Percentiles rank a stretch among this genome's conserved stretches.
Conservation (phyloP, 1,140 invertebrate species). For the Zophobas atratus region DNA sequence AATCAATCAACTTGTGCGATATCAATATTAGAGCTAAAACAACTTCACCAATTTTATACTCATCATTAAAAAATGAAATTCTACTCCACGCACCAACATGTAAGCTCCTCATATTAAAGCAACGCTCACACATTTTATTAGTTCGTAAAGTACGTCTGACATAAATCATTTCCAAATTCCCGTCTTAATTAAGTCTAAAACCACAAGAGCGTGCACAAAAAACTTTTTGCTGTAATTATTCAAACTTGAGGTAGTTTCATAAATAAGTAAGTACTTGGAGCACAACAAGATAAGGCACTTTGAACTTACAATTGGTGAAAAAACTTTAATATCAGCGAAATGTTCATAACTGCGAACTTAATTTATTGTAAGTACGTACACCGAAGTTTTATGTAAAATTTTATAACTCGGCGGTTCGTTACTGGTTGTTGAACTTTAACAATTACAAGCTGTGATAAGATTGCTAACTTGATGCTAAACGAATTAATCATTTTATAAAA, state of each 20-base stretch:
- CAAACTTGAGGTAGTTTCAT: slow-evolving; percentile 26
- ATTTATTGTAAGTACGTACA: no score
- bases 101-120: slow-evolving; percentile 20
- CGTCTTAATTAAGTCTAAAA: slow-evolving; percentile 32
- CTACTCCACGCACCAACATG: neutral
- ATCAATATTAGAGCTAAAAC: neutral
- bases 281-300: slow-evolving; percentile 16
- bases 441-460: no score
- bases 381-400: no score
- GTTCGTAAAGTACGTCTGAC: neutral
- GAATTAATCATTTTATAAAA: neutral
- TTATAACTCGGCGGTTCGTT: no score
- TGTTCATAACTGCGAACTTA: neutral
- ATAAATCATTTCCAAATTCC: slow-evolving; percentile 37
- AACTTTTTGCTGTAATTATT: slow-evolving; percentile 28
- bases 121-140: slow-evolving; percentile 19
- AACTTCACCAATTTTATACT: no score
- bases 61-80: no score
- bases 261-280: slow-evolving; percentile 26
- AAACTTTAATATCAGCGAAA: neutral
- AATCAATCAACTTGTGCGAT: neutral
- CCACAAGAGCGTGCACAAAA: slow-evolving; percentile 34
- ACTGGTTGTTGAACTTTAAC: no score
- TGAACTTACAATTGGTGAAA: slow-evolving; percentile 1
- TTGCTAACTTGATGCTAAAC: no score